A percentile compares a stretch with the other conserved stretches of the same genome.
phyloP scores from a whole-genome alignment of 2,888 invertebrate genomes.

The Dorcus parallelipipedus region DNA sequence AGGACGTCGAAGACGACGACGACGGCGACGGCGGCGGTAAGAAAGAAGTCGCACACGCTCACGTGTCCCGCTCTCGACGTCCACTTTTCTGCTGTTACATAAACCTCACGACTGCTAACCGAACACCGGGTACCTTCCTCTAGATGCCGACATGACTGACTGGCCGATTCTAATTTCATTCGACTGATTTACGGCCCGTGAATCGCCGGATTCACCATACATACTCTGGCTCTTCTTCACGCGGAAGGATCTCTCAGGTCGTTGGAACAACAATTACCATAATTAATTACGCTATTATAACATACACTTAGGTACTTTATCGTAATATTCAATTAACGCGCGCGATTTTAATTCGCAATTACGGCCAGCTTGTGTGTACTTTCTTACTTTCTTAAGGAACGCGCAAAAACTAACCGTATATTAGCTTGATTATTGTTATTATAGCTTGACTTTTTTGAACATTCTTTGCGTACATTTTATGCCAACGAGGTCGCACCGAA shows the following conservation, averaged over 20 bases:
- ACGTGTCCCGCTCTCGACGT: slow-evolving; percentile 3
- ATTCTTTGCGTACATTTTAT: too few species aligned
- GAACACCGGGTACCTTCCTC: slow-evolving; percentile 13
- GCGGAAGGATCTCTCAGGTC: not conserved
- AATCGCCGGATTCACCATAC: slow-evolving; percentile 6
- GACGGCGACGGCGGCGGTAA: not conserved
- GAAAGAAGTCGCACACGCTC: slow-evolving; percentile 1
- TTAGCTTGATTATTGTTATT: too few species aligned
- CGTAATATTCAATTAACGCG: too few species aligned
- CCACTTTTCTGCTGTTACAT: slow-evolving; percentile 7
- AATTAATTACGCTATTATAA: too few species aligned
- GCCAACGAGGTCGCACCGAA: too few species aligned
- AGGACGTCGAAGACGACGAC: not conserved
- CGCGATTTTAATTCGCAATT: too few species aligned
- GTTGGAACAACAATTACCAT: too few species aligned
- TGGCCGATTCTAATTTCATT: slow-evolving; percentile 24
- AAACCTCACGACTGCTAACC: slow-evolving; percentile 4
- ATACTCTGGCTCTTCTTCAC: slow-evolving; percentile 1
- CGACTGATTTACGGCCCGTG: slow-evolving; percentile 19
- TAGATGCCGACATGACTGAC: slow-evolving; percentile 24
- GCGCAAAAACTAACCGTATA: too few species aligned
- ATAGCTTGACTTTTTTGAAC: too few species aligned
- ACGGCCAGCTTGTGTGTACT: too few species aligned
- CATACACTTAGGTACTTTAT: too few species aligned
- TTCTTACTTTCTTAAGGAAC: too few species aligned